A percentile compares a stretch with the other conserved stretches of the same genome.
phyloP scores from a whole-genome alignment of 1,140 invertebrate genomes.

The Aleiodes sp. region DNA sequence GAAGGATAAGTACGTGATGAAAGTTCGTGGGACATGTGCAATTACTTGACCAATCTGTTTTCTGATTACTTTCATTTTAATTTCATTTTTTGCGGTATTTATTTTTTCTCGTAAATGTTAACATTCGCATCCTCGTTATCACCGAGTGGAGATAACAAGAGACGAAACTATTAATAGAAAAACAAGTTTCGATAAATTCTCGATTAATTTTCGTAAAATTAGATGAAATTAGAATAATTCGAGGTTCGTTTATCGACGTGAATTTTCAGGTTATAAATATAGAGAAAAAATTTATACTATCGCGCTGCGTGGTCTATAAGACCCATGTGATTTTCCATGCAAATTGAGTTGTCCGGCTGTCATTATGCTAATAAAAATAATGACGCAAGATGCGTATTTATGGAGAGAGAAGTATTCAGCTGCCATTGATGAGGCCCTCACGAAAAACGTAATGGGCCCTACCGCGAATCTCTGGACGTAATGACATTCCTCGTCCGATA shows the following conservation, averaged over 20 bases:
- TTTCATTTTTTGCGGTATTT: slow-evolving; percentile 10
- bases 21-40: not conserved
- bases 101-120: no score
- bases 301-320: not conserved
- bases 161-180: no score
- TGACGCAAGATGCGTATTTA: slow-evolving; percentile 44
- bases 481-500: not conserved
- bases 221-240: no score
- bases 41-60: slow-evolving; percentile 22
- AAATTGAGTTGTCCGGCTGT: slow-evolving; percentile 58
- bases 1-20: slow-evolving; percentile 12
- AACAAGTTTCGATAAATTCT: no score
- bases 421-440: slow-evolving; percentile 43
- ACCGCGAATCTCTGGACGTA: not conserved
- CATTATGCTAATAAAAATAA: slow-evolving; percentile 61
- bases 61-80: slow-evolving; percentile 9
- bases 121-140: not conserved
- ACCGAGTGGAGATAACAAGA: no score
- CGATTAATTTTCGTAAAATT: no score
- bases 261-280: not conserved
- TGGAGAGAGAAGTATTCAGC: slow-evolving; percentile 46
- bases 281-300: not conserved
- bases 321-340: slow-evolving; percentile 54
- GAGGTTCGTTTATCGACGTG: no score
- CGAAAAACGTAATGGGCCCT: no score